Evolutionary conservation across 2,797 vertebrate species (phyloP).

Genomic region (Naso thynnoides): DNA sequence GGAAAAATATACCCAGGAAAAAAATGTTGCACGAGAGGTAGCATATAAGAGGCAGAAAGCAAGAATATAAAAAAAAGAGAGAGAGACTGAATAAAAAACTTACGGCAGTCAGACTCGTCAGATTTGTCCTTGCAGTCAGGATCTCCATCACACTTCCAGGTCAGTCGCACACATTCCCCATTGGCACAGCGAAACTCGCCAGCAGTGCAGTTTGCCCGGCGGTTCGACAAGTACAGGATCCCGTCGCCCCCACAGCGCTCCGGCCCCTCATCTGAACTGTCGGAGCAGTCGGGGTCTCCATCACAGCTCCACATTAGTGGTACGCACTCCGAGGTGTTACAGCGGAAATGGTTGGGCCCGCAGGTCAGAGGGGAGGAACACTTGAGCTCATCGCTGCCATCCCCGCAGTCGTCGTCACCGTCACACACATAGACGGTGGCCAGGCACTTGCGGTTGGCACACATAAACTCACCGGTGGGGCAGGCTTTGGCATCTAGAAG

Average conservation of each 20-base stretch:
- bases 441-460: conserved; percentile 92
- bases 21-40: background rate
- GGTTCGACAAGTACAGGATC: conserved; percentile 59
- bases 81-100: conserved; percentile 69
- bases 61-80: background rate
- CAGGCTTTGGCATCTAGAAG: conserved; percentile 87
- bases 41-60: background rate
- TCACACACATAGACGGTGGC: conserved; percentile 92
- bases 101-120: conserved; percentile 95
- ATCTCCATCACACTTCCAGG: conserved; percentile 96
- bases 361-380: conserved; percentile 90
- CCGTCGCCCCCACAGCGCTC: conserved; percentile 87
- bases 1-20: background rate
- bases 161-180: conserved; percentile 92
- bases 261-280: conserved; percentile 90
- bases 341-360: conserved; percentile 92
- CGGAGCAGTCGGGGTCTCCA: conserved; percentile 93
- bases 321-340: conserved; percentile 92
- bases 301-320: conserved; percentile 97
- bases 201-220: conserved; percentile 84
- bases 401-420: conserved; percentile 92
- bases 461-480: conserved; percentile 90
- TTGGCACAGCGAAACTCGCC: conserved; percentile 92
- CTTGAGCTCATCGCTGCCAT: conserved; percentile 93
- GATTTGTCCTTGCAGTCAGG: conserved; percentile 98